Conservation (phyloP, 1,140 invertebrate genomes). For the Pseudomyrmex gracilis region DNA sequence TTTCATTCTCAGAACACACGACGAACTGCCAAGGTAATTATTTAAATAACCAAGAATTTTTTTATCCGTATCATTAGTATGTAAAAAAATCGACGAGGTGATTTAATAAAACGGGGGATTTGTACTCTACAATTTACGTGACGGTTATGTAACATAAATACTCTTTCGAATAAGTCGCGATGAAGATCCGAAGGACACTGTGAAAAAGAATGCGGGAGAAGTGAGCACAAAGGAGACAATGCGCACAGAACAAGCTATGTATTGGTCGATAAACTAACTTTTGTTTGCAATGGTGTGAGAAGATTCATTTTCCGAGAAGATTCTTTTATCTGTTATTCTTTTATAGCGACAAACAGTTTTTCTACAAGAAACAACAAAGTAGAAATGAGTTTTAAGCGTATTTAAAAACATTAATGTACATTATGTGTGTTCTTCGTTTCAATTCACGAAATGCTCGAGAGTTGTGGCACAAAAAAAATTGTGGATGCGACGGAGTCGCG, state of each 20-base stretch:
- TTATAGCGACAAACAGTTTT: background rate
- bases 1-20: conserved; percentile 76
- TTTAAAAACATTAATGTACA: conserved; percentile 5
- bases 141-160: conserved; percentile 70
- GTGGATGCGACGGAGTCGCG: conserved; percentile 23
- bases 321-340: conserved; percentile 53
- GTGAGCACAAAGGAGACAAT: conserved; percentile 6
- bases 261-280: conserved; percentile 43
- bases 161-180: conserved; percentile 67
- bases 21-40: conserved; percentile 85
- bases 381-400: background rate
- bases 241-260: background rate
- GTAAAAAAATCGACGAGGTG: conserved; percentile 75
- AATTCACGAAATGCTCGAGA: conserved; percentile 16
- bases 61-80: conserved; percentile 85
- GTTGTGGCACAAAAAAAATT: background rate
- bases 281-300: background rate
- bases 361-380: background rate
- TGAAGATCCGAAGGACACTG: conserved; percentile 45
- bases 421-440: conserved; percentile 1
- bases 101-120: conserved; percentile 76
- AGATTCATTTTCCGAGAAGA: conserved; percentile 58
- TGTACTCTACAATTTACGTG: conserved; percentile 79
- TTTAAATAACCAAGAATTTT: conserved; percentile 84
- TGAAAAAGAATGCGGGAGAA: conserved; percentile 21